Evolutionary conservation across 2,113 vertebrate genomes (phyloP), one percentile per base, ranked within the genome.

Genomic region (Osmerus eperlanus): DNA sequence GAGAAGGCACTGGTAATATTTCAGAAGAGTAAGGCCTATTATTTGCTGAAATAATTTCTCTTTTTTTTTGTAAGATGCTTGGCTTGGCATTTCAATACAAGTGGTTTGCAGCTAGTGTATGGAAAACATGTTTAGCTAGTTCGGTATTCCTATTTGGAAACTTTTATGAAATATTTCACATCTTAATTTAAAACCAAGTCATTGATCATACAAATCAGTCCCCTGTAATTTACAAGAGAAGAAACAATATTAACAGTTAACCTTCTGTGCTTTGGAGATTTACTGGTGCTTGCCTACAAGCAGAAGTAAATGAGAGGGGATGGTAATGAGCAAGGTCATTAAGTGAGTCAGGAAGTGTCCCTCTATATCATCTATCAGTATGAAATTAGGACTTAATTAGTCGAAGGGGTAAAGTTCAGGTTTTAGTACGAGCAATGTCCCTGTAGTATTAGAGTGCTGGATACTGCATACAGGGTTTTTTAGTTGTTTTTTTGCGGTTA

Each of bases 241-340:
- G 9, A 11, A 7, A 47, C 7, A 11, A 47, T 47, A 47, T 47
- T 9, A 47, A 47, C 7, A 47, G 41, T 47, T 47, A 47, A 7
- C 9, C 41, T 47, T 12, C 41, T 47, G 7, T 47, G 9, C 41
- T 12, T 47, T 47, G 41, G 7, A 66, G 60, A 62, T 23, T 47
- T 51, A 25, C 68, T 36, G 68, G 70, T 68, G 15, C 67, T 62
- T 36, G 53, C 28, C 47, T 47, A 65, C 11, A 19, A 8, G 19
- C 32, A 62, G 29, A 23, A 9, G 55, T 56, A 68, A 41, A 19
- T 28, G 47, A 21, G 12, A 68, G 59, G 23, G 8, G 53, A 78
- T 73, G 41, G 75, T 73, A 83, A 83, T 80, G 72, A 71, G 36
- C 51, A 47, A n/a, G 74, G 58, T 64, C 61, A 55, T 14, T 16